Evolutionary conservation across 1,140 invertebrate species (phyloP).

Genomic region (Dolichoris vasculosae): DNA sequence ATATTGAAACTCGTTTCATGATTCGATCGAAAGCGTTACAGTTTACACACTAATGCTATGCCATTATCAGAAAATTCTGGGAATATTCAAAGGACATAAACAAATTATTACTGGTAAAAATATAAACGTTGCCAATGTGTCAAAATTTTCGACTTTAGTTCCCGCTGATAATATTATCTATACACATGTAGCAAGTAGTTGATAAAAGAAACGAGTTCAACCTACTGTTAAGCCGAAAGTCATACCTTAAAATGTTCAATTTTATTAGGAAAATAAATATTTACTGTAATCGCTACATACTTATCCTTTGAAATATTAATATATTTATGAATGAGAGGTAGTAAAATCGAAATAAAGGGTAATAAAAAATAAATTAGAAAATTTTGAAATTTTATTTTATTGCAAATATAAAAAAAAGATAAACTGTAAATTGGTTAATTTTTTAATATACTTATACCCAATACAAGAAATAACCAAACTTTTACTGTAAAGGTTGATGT

Average conservation of each 20-base stretch:
- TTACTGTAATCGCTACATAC: too few species aligned
- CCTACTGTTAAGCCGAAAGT: background rate
- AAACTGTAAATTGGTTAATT: too few species aligned
- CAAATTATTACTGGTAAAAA: background rate
- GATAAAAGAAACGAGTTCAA: background rate
- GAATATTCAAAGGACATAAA: slow-evolving; percentile 9
- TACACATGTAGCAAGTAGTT: background rate
- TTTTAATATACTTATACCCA: too few species aligned
- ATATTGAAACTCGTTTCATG: background rate
- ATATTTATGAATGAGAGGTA: too few species aligned
- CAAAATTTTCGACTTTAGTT: background rate
- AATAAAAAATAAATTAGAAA: too few species aligned
- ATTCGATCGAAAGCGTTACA: background rate
- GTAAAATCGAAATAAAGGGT: too few species aligned
- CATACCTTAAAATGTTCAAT: background rate
- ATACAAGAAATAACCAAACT: too few species aligned
- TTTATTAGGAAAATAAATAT: background rate
- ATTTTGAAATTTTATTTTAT: too few species aligned
- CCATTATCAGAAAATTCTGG: background rate
- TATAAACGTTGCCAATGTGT: background rate
- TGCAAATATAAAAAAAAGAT: too few species aligned
- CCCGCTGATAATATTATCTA: background rate
- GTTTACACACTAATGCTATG: background rate
- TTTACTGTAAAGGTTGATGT: too few species aligned
- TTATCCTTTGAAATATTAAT: too few species aligned